Evolutionary conservation across 1,140 invertebrate species (phyloP).

Genomic region (Pararge aegeria): DNA sequence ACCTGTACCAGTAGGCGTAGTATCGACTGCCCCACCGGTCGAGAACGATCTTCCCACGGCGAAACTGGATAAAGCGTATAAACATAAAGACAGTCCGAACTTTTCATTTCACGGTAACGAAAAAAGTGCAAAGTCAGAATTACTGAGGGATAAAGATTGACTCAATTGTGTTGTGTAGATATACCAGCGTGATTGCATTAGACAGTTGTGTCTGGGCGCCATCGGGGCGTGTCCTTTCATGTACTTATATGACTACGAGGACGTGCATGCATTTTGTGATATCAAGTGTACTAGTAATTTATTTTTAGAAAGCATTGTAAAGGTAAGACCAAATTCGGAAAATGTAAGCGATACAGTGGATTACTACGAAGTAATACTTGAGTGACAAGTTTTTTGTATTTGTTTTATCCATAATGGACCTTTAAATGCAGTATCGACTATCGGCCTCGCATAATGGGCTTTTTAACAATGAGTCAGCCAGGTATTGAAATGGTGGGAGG

Average conservation of each 20-base stretch:
- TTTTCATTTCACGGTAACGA: constrained; percentile 72
- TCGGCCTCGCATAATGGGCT: constrained; percentile 22
- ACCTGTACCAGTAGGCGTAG: constrained; percentile 40
- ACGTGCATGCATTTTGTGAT: constrained; percentile 69
- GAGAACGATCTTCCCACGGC: constrained; percentile 67
- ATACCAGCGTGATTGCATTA: constrained; percentile 47
- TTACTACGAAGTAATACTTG: background rate
- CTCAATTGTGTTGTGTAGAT: constrained; percentile 30
- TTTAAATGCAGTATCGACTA: constrained; percentile 22
- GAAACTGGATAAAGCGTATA: constrained; percentile 76
- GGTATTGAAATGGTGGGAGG: constrained; percentile 31
- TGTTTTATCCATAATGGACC: background rate
- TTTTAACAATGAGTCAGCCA: constrained; percentile 43
- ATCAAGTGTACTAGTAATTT: constrained; percentile 62
- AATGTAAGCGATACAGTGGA: constrained; percentile 14
- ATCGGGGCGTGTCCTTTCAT: constrained; percentile 42
- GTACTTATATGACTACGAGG: constrained; percentile 36
- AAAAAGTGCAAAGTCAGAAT: constrained; percentile 77
- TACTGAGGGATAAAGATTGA: constrained; percentile 78
- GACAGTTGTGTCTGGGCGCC: constrained; percentile 53
- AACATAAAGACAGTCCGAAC: constrained; percentile 71
- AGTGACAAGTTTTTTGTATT: constrained; percentile 13
- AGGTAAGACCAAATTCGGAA: constrained; percentile 24
- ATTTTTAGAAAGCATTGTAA: constrained; percentile 35
- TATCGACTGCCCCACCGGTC: constrained; percentile 30